Base-by-base conservation (phyloP, 2,113 vertebrate species). In the Callipepla squamata region DNA sequence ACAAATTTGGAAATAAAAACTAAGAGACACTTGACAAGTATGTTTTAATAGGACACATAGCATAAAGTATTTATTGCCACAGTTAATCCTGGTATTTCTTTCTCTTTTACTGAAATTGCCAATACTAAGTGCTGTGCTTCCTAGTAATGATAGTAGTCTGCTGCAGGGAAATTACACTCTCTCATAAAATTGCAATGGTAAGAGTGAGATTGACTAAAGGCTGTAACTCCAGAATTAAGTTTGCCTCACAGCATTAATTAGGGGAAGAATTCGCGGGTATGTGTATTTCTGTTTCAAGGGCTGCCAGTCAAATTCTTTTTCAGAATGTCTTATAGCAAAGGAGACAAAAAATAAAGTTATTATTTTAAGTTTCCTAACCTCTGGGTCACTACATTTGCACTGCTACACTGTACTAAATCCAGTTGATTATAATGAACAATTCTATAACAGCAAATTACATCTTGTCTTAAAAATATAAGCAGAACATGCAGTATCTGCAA, bases 191-290 rank as follows among this genome's bases (percentile, higher is more conserved):
- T 40, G 44, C 50, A 75, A 36, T 13, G 55, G 38, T 14, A 84
- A 66, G 59, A 78, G 25, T 15, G 9, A 84, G 30, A 22, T 5
- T 62, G 80, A 77, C 53, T 91, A 73, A 63, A 66, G 23, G 13
- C 8, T 13, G 10, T 51, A 79, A 9, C 30, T 78, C 25, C 48
- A 75, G 44, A 93, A 90, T 18, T 15, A 83, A 90, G 22, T 3
- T 89, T 87, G 91, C 74, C 59, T 85, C 50, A 89, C 36, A 26
- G 9, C 40, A 38, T 81, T 95, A 93, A 93, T 82, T 83, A 73
- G 55, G 34, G 13, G 68, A 83, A 63, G 7, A 18, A 87, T 69
- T 87, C 89, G 79, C 19, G 87, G 53, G 42, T 38, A 82, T 47
- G 8, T 91, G 22, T 6, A 6, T 91, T 95, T 91, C 44, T 82